A percentile compares a stretch with the other conserved stretches of the same genome.
These are phyloP conservation scores for Neoitamus cyanurus DNA, from an alignment of 2,888 invertebrate genomes.

Conservation along the genomic window DNA sequence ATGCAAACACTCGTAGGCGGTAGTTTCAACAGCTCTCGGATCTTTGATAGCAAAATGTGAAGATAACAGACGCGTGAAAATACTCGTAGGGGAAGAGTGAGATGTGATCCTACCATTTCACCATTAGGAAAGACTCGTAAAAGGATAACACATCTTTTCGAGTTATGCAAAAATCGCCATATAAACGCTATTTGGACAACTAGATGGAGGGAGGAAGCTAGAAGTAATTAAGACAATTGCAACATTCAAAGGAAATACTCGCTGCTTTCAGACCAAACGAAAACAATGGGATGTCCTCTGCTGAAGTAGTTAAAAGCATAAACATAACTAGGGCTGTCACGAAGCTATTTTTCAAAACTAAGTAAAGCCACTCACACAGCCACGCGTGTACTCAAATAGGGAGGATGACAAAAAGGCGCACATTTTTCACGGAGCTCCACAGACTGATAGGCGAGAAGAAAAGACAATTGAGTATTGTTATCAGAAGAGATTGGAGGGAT, in stretches of 20 bases:
- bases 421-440: conserved; percentile 38
- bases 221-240: conserved; percentile 5
- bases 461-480: conserved; percentile 30
- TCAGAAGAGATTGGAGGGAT: background rate
- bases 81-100: background rate
- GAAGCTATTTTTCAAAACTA: conserved; percentile 13
- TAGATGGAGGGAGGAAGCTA: background rate
- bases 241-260: background rate
- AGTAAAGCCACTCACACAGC: conserved; percentile 6
- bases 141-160: background rate
- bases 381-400: background rate
- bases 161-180: background rate
- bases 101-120: background rate
- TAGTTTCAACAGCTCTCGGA: too few relatives aligned
- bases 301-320: conserved; percentile 26
- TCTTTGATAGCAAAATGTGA: background rate
- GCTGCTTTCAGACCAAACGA: conserved; percentile 6
- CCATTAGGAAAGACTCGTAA: background rate
- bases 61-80: background rate
- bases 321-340: conserved; percentile 21
- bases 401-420: background rate
- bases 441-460: conserved; percentile 33
- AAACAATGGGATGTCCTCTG: conserved; percentile 12
- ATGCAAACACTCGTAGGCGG: too few relatives aligned
- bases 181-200: background rate